These are phyloP conservation scores for Polyommatus iphigenia DNA, from an alignment of 2,888 invertebrate species.

Conservation along the genomic window DNA sequence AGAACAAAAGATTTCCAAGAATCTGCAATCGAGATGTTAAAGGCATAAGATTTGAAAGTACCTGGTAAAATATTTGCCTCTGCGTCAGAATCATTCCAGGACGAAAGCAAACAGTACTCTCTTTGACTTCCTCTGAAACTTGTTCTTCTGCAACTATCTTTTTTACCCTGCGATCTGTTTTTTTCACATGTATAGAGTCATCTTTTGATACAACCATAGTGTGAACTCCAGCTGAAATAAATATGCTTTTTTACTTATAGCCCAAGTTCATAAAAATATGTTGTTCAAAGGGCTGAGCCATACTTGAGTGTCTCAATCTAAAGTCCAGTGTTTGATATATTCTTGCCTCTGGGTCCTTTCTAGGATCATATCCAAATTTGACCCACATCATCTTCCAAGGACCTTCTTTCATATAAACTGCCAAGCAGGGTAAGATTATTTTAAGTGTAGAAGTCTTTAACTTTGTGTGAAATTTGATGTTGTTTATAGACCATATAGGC, in stretches of 20 bases:
- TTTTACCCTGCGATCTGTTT: constrained; percentile 52
- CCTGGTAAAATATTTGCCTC: constrained; percentile 94
- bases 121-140: constrained; percentile 51
- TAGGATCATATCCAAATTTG: constrained; percentile 94
- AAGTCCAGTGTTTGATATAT: constrained; percentile 95
- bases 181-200: constrained; percentile 52
- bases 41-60: constrained; percentile 48
- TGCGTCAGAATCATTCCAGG: constrained; percentile 89
- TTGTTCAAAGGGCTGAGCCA: neutral
- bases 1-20: no score
- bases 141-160: constrained; percentile 45
- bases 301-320: constrained; percentile 83
- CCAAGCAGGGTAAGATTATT: constrained; percentile 89
- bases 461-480: constrained; percentile 84
- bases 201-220: constrained; percentile 62
- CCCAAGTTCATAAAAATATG: neutral
- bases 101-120: constrained; percentile 65
- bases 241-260: neutral
- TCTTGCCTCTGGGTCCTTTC: constrained; percentile 87
- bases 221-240: constrained; percentile 56
- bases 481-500: constrained; percentile 94
- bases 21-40: no score
- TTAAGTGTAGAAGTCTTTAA: constrained; percentile 83
- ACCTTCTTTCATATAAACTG: constrained; percentile 92
- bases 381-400: constrained; percentile 97